A percentile compares a stretch with the other conserved stretches of the same genome.
Evolutionary conservation across 2,113 vertebrate genomes (phyloP).

Genomic region (Morone chrysops): DNA sequence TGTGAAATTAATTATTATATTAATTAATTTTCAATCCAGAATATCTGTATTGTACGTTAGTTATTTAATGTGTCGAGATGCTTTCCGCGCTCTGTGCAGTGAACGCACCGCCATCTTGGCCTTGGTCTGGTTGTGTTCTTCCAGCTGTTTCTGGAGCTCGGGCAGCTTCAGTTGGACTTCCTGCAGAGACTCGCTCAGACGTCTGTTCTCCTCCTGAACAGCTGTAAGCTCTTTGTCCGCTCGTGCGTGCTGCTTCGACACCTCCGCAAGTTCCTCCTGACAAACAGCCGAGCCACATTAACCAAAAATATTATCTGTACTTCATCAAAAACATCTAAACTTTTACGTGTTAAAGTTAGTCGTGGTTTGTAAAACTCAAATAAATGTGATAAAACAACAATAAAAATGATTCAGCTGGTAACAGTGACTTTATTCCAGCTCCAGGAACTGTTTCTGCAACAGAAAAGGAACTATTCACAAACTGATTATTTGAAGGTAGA

Average conservation of each 20-base stretch:
- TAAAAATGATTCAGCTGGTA: no score
- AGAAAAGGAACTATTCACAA: background rate
- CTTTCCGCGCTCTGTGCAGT: background rate
- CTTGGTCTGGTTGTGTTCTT: constrained; percentile 8
- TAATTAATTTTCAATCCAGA: no score
- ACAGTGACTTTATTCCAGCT: background rate
- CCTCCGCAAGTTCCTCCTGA: constrained; percentile 88
- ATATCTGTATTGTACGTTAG: no score
- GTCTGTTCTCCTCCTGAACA: constrained; percentile 83
- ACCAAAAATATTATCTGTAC: no score
- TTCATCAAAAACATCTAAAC: no score
- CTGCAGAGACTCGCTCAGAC: constrained; percentile 82
- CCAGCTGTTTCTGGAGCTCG: constrained; percentile 80
- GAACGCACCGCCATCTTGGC: constrained; percentile 77
- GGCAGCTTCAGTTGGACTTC: constrained; percentile 82
- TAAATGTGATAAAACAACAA: no score
- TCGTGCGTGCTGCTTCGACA: constrained; percentile 81
- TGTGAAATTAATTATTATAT: no score
- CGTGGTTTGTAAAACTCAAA: background rate
- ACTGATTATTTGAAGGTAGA: background rate
- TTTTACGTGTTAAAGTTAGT: background rate
- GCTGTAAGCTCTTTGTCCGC: constrained; percentile 84
- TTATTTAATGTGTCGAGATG: background rate
- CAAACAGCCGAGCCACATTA: background rate
- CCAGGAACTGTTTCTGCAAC: no score